Evolutionary conservation across 2,797 vertebrate genomes (phyloP), one percentile per base, ranked within the genome.

Genomic region (Stomatorhinus walkeri): DNA sequence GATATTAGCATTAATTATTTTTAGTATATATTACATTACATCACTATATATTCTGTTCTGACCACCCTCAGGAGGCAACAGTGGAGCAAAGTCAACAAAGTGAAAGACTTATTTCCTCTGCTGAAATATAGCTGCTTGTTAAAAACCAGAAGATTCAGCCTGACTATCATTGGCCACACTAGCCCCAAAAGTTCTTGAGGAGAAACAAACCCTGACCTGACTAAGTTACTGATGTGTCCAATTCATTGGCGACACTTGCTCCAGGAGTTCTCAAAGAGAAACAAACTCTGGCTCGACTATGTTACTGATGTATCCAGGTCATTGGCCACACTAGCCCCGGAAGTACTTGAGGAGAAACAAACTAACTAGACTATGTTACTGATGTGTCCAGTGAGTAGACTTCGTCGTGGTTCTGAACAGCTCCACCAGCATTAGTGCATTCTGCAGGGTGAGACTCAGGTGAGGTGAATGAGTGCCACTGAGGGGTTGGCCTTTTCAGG

Each of bases 91-190:
- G 68, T 40, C 32, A 76, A 76, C 32, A 76, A 76, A 76, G 32
- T 81, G 7, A 81, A 81, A 81, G 6, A 81, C 76, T 46, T 81
- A 81, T 81, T 81, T 46, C 40, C 16, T 81, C 40, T 81, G 76
- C 76, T 81, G 40, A 46, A 81, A 46, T 81, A 46, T 81, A 81
- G 76, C 68, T 76, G 68, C 76, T 43, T 81, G 16, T 46, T 81
- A 81, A 3, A 81, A 81, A 10, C 8, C 40, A 46, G 40, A 46
- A 81, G 76, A 81, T 43, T 43, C 76, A 46, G 76, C 76, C 46
- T 46, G 68, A 76, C 68, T 76, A 76, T 76, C 68, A 76, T 8
- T 76, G 68, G 68, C 68, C 32, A 76, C 68, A 76, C 68, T 76
- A 7, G 68, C 68, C 19, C 68, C 68, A 16, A 76, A 76, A 76